A percentile compares a stretch with the other conserved stretches of the same genome.
Evolutionary conservation across 2,113 vertebrate genomes (phyloP).

Genomic region (Pholis gunnellus): DNA sequence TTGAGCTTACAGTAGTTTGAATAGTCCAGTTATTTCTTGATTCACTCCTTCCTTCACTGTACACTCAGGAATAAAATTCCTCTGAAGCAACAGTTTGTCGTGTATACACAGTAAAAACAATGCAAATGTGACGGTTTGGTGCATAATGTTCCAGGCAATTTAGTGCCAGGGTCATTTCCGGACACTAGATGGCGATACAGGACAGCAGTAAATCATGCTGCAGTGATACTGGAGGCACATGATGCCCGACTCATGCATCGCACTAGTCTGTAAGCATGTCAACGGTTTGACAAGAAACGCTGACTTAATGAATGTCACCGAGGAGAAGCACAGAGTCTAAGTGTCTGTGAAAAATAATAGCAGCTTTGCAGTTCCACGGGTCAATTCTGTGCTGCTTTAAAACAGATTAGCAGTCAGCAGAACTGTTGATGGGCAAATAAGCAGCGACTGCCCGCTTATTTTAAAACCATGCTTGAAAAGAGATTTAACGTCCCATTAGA

Average conservation of each 20-base stretch:
- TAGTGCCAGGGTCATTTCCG: fast-evolving
- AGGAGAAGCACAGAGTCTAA: not conserved
- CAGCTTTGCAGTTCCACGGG: not conserved
- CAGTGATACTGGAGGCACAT: not conserved
- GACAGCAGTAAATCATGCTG: not conserved
- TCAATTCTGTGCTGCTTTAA: not conserved
- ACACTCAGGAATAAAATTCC: constrained; percentile 58
- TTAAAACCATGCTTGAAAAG: constrained; percentile 7
- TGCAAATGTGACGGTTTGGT: not conserved
- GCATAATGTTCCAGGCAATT: not conserved
- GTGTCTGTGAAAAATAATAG: not conserved
- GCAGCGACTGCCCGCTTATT: not conserved
- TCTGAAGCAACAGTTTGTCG: constrained; percentile 2
- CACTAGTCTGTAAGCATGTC: not conserved
- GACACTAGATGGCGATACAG: constrained; percentile 69
- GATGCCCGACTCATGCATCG: no score
- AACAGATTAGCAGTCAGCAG: not conserved
- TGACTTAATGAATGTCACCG: no score
- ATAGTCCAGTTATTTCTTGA: not conserved
- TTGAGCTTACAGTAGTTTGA: constrained; percentile 26
- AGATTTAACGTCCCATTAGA: constrained; percentile 21
- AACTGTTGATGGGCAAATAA: not conserved
- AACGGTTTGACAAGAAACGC: not conserved
- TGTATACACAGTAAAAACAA: not conserved
- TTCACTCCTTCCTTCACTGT: constrained; percentile 21